phyloP scores from a whole-genome alignment of 2,113 vertebrate genomes.

The Rhinoptilus africanus region DNA sequence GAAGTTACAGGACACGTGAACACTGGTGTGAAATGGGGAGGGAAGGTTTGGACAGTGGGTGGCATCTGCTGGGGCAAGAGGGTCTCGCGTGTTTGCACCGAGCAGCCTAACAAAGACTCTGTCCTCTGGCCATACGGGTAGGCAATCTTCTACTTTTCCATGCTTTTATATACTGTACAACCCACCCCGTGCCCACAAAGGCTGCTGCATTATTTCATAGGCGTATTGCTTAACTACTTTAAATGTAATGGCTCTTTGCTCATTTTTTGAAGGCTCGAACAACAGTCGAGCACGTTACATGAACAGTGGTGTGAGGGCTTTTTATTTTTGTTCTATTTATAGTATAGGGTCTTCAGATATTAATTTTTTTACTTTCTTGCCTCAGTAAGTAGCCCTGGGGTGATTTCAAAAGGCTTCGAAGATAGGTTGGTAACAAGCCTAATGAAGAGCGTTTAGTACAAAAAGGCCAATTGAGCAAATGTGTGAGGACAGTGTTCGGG shows the following conservation, averaged over 20 bases:
- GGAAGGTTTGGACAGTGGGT: background rate
- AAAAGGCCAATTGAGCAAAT: background rate
- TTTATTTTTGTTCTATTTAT: background rate
- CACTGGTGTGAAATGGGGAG: background rate
- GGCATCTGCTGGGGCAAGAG: background rate
- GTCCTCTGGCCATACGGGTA: accelerated
- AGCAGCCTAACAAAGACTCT: background rate
- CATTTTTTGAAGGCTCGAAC: background rate
- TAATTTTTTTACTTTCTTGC: background rate
- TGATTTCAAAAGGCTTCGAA: background rate
- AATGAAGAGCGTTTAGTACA: background rate
- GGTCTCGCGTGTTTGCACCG: background rate
- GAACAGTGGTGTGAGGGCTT: background rate
- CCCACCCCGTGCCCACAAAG: background rate
- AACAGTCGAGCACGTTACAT: background rate
- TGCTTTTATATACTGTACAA: background rate
- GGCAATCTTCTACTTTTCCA: background rate
- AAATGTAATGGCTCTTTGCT: background rate
- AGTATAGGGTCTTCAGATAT: background rate
- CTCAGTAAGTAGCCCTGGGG: background rate
- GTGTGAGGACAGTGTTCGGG: background rate
- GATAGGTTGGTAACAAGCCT: background rate
- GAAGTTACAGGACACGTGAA: background rate
- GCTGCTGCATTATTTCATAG: background rate
- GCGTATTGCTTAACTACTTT: background rate